Percentiles rank a stretch among this genome's conserved stretches.
phyloP scores from a whole-genome alignment of 2,113 vertebrate species.

The Cynopterus brachyotis region DNA sequence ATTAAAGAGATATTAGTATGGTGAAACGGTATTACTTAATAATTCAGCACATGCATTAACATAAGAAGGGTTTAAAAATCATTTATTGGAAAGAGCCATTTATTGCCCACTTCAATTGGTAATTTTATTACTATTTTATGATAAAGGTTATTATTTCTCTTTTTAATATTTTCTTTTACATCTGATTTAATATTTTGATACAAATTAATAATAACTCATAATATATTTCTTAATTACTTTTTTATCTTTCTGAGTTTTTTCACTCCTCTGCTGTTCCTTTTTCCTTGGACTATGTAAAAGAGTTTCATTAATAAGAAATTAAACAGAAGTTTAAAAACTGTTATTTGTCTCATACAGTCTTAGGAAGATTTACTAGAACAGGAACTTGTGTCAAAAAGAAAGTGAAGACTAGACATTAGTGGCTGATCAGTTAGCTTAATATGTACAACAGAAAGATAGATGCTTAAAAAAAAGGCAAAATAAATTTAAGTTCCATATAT shows the following conservation, averaged over 20 bases:
- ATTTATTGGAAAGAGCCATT: background rate
- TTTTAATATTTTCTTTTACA: conserved; percentile 52
- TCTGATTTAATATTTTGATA: conserved; percentile 9
- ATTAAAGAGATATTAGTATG: background rate
- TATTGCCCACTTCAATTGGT: background rate
- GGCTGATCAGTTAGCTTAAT: background rate
- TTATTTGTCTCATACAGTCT: background rate
- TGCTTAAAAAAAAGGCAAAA: conserved; percentile 11
- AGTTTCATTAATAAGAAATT: conserved; percentile 19
- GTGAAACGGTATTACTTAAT: background rate
- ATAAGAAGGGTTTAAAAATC: background rate
- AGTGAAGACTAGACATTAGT: background rate
- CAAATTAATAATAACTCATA: background rate
- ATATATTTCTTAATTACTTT: conserved; percentile 27
- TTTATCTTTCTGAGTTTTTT: background rate
- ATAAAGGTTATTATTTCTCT: conserved; percentile 26
- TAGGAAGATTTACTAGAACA: background rate
- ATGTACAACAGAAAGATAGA: background rate
- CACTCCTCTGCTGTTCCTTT: background rate
- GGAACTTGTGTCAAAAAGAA: background rate
- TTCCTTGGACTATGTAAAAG: background rate
- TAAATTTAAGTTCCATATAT: background rate
- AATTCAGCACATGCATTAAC: conserved; percentile 5
- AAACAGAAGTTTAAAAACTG: background rate
- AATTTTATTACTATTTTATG: conserved; percentile 39